Evolutionary conservation across 2,888 invertebrate species (phyloP).

Genomic region (Elysia crispata): DNA sequence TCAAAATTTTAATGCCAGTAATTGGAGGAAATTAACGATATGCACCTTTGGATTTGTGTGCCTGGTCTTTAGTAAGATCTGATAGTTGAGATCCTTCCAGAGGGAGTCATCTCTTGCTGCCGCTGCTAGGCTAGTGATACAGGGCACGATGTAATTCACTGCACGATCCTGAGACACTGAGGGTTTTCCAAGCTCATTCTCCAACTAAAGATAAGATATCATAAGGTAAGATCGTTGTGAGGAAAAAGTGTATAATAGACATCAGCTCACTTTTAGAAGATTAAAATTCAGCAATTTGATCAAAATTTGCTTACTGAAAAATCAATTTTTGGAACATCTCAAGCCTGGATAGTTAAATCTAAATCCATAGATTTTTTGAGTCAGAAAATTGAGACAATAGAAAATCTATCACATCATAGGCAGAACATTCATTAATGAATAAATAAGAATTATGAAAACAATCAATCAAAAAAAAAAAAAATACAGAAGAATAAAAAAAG

Average conservation of each 20-base stretch:
- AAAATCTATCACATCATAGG: no score
- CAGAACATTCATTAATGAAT: no score
- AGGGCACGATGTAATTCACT: slow-evolving; percentile 84
- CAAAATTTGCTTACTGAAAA: no score
- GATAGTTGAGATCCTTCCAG: slow-evolving; percentile 94
- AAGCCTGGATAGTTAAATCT: no score
- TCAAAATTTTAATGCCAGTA: no score
- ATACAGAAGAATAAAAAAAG: not conserved
- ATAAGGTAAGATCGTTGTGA: not conserved
- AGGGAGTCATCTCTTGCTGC: slow-evolving; percentile 88
- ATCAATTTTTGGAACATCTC: no score
- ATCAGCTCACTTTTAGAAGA: no score
- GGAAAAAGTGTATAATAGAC: not conserved
- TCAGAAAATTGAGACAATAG: no score
- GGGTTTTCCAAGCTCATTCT: slow-evolving; percentile 68
- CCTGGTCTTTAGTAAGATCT: slow-evolving; percentile 91
- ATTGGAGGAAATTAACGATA: no score
- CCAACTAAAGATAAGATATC: slow-evolving; percentile 65
- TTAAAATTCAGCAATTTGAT: no score
- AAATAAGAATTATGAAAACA: no score
- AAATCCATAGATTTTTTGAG: no score
- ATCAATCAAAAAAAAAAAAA: not conserved
- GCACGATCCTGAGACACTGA: slow-evolving; percentile 80
- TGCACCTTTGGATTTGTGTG: slow-evolving; percentile 85
- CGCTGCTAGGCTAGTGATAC: slow-evolving; percentile 89